These are phyloP conservation scores for Phenganax marumi DNA, from an alignment of 92 coral and sea anemone genomes.

Conservation along the genomic window DNA sequence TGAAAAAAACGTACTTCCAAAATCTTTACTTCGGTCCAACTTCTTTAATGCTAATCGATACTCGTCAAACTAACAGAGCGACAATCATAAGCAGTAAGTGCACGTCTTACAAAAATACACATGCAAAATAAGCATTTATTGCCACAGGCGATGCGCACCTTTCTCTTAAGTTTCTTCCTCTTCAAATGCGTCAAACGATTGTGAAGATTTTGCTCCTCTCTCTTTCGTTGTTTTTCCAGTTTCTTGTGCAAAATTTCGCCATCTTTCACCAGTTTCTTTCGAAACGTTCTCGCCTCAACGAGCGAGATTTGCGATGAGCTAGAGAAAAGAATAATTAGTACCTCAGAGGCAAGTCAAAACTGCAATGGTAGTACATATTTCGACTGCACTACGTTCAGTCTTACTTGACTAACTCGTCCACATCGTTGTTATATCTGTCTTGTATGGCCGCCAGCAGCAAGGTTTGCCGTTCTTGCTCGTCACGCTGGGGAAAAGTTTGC, in stretches of 20 bases:
- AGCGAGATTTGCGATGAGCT: conserved; percentile 77
- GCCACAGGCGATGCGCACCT: conserved; percentile 49
- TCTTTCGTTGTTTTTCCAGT: conserved; percentile 67
- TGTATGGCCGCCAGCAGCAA: conserved; percentile 14
- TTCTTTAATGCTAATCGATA: conserved; percentile 66
- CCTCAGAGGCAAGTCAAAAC: background rate
- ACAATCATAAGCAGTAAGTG: too few relatives aligned
- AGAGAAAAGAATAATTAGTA: background rate
- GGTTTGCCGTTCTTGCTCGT: conserved; percentile 14
- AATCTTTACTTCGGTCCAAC: conserved; percentile 62
- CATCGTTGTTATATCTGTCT: conserved; percentile 32
- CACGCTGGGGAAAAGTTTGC: background rate
- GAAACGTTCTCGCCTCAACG: conserved; percentile 68
- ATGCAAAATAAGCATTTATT: too few relatives aligned
- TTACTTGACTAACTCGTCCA: conserved; percentile 33
- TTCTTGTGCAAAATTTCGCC: conserved; percentile 71
- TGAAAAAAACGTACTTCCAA: conserved; percentile 26
- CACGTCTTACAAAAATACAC: too few relatives aligned
- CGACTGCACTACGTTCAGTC: background rate
- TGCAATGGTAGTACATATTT: background rate
- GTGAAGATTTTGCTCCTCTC: conserved; percentile 79
- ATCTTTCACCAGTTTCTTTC: conserved; percentile 74
- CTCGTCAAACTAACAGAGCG: conserved; percentile 57
- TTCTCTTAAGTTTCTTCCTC: conserved; percentile 72
- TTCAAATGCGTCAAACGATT: conserved; percentile 80